A percentile compares a stretch with the other conserved stretches of the same genome.
These are phyloP conservation scores for Drosophila parthenogenetica DNA, from an alignment of 2,888 invertebrate genomes.

Conservation along the genomic window DNA sequence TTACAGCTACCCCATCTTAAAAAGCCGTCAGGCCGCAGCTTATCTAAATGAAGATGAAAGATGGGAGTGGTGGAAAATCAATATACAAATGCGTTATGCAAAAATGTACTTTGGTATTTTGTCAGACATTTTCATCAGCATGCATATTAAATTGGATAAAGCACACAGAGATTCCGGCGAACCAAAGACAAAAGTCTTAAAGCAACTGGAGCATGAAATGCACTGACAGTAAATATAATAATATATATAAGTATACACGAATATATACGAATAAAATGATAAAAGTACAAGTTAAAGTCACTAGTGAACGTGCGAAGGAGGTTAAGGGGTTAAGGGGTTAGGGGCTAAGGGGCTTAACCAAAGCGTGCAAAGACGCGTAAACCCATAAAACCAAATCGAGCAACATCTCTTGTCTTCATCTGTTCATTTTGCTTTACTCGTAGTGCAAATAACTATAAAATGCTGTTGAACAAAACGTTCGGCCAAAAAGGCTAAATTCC, in stretches of 20 bases:
- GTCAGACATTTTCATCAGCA: constrained; percentile 31
- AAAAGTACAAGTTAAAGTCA: constrained; percentile 14
- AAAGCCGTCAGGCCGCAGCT: constrained; percentile 24
- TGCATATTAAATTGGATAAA: constrained; percentile 39
- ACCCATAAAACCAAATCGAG: constrained; percentile 43
- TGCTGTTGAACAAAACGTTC: constrained; percentile 19
- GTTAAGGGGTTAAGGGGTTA: neutral
- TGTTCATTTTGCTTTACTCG: constrained; percentile 24
- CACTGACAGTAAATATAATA: constrained; percentile 32
- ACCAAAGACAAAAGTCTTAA: constrained; percentile 5
- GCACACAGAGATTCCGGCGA: constrained; percentile 3
- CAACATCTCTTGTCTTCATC: constrained; percentile 38
- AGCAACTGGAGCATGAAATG: constrained; percentile 46
- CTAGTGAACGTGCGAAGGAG: constrained; percentile 1
- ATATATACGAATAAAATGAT: constrained; percentile 1
- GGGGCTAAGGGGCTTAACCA: neutral
- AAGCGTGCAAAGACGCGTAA: constrained; percentile 25
- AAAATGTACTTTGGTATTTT: constrained; percentile 41
- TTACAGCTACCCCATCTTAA: neutral
- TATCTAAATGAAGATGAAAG: constrained; percentile 40
- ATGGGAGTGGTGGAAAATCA: constrained; percentile 30
- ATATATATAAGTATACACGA: constrained; percentile 2
- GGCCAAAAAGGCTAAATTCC: constrained; percentile 30
- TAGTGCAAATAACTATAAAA: constrained; percentile 43
- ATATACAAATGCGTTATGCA: constrained; percentile 37